phyloP scores from a whole-genome alignment of 92 coral and sea anemone species.

The Porites cylindrica region DNA sequence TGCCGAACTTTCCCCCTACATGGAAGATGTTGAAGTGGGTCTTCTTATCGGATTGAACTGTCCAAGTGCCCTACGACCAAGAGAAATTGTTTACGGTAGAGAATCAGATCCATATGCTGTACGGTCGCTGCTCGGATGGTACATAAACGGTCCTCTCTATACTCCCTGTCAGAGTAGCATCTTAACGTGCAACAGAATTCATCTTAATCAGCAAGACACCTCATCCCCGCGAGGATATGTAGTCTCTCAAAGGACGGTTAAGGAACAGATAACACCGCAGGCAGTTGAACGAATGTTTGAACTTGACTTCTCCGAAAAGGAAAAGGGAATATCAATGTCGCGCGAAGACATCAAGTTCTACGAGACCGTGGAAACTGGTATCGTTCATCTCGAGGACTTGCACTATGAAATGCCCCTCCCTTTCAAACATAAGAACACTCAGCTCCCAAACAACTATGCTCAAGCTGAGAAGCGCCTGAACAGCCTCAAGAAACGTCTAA shows the following conservation, averaged over 20 bases:
- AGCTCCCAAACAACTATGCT: slow-evolving; percentile 57
- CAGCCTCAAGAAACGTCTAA: slow-evolving; percentile 55
- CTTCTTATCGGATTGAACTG: slow-evolving; percentile 50
- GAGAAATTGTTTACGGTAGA: background rate
- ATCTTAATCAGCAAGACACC: background rate
- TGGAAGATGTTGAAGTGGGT: slow-evolving; percentile 66
- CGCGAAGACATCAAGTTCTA: slow-evolving; percentile 45
- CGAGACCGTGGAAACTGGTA: slow-evolving; percentile 55
- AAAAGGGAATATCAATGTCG: slow-evolving; percentile 57
- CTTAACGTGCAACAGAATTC: too few species aligned
- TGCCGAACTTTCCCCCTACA: slow-evolving; percentile 58
- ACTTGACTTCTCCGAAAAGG: slow-evolving; percentile 51
- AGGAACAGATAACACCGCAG: slow-evolving; percentile 45
- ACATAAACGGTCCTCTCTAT: too few species aligned
- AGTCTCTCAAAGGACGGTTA: slow-evolving; percentile 32
- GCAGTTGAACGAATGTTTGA: slow-evolving; percentile 23
- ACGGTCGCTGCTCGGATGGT: too few species aligned
- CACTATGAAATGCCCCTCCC: slow-evolving; percentile 75
- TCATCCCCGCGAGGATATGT: slow-evolving; percentile 33
- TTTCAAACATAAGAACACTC: slow-evolving; percentile 36
- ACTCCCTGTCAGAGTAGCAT: too few species aligned
- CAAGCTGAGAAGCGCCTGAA: slow-evolving; percentile 61
- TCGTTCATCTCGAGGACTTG: slow-evolving; percentile 52
- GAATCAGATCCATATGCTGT: too few species aligned
- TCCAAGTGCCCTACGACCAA: slow-evolving; percentile 52